Evolutionary conservation across 2,888 invertebrate species (phyloP).

Genomic region (Polymixis lichenea): DNA sequence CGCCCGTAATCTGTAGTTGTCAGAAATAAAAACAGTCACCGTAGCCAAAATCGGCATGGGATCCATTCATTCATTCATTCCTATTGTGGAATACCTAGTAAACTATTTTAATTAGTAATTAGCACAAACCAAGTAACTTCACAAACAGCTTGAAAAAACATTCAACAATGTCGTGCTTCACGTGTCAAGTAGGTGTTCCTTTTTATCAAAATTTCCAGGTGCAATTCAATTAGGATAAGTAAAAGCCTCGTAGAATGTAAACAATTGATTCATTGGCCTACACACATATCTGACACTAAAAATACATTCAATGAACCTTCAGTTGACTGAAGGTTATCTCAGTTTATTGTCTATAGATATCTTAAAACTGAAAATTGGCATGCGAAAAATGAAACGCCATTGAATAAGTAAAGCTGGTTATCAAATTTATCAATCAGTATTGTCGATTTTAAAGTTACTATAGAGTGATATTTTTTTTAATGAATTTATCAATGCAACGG

Average conservation of each 20-base stretch:
- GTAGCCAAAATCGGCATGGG: too few relatives aligned
- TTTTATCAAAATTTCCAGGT: background rate
- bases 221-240: background rate
- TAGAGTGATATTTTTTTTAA: constrained; percentile 22
- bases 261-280: constrained; percentile 23
- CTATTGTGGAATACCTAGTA: too few relatives aligned
- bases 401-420: constrained; percentile 1
- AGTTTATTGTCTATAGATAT: constrained; percentile 43
- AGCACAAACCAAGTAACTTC: background rate
- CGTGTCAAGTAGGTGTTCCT: background rate
- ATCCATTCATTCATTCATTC: too few relatives aligned
- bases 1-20: too few relatives aligned
- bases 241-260: constrained; percentile 7
- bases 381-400: constrained; percentile 8
- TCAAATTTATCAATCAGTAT: constrained; percentile 18
- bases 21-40: too few relatives aligned
- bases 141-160: background rate
- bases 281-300: constrained; percentile 26
- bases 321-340: constrained; percentile 44
- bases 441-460: constrained; percentile 30
- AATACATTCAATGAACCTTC: constrained; percentile 21
- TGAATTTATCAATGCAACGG: constrained; percentile 10
- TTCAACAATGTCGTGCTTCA: too few relatives aligned
- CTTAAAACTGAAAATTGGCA: constrained; percentile 8
- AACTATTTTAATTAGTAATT: too few relatives aligned